These are phyloP conservation scores for Fundulus diaphanus DNA, from an alignment of 2,797 vertebrate species.

Conservation along the genomic window DNA sequence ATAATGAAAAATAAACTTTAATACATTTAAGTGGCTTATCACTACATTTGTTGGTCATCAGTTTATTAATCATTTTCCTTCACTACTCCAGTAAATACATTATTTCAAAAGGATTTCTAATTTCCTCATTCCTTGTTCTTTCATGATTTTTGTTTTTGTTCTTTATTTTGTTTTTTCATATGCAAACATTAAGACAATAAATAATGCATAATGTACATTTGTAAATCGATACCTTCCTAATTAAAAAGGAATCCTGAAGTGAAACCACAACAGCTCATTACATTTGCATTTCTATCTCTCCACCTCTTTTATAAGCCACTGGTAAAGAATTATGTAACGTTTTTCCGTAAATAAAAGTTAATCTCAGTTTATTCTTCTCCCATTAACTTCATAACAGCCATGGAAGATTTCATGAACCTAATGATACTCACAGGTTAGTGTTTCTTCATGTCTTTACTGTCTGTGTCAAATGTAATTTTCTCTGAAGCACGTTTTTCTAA, in stretches of 20 bases:
- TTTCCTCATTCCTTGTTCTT: too few species aligned
- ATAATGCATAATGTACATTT: too few species aligned
- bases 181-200: too few species aligned
- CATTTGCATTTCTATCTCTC: background rate
- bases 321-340: background rate
- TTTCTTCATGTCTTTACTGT: background rate
- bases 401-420: background rate
- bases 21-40: too few species aligned
- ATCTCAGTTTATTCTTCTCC: background rate
- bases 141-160: too few species aligned
- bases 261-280: background rate
- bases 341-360: background rate
- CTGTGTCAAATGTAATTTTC: background rate
- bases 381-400: background rate
- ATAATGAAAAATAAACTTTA: too few species aligned
- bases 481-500: background rate
- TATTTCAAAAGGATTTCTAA: too few species aligned
- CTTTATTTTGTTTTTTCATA: too few species aligned
- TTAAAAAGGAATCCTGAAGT: background rate
- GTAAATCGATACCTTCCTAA: too few species aligned
- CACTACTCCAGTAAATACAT: too few species aligned
- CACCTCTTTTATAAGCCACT: background rate
- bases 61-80: too few species aligned
- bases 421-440: background rate
- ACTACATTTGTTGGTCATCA: too few species aligned